phyloP scores from a whole-genome alignment of 2,888 invertebrate genomes.

The Morpho achilles region DNA sequence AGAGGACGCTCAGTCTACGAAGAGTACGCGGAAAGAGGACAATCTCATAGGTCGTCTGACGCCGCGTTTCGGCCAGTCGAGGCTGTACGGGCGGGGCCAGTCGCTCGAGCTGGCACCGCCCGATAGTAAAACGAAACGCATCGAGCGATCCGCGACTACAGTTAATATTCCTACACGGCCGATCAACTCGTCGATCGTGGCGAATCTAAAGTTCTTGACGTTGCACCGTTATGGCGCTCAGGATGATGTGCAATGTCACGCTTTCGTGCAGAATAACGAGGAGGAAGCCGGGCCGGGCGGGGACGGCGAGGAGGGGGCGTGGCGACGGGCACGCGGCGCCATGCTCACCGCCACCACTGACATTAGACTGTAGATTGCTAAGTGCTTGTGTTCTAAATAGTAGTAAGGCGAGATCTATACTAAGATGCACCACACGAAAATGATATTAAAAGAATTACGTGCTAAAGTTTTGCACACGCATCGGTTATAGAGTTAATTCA shows the following conservation, averaged over 20 bases:
- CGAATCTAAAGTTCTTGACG: constrained; percentile 65
- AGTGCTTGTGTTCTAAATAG: not conserved
- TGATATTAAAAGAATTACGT: no score
- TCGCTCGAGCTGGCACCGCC: constrained; percentile 59
- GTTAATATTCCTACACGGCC: constrained; percentile 58
- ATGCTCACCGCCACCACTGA: constrained; percentile 55
- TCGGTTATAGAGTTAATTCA: no score
- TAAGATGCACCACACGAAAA: no score
- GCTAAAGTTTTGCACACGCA: no score
- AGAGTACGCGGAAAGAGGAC: constrained; percentile 53
- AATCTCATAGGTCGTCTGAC: constrained; percentile 66
- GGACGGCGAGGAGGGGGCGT: constrained; percentile 30
- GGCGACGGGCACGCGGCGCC: constrained; percentile 34
- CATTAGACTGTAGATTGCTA: constrained; percentile 49
- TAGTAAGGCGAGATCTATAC: not conserved
- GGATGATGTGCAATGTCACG: constrained; percentile 47
- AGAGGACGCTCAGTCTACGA: constrained; percentile 40
- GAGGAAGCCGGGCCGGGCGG: constrained; percentile 27
- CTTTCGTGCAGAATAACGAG: constrained; percentile 37
- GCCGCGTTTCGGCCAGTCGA: constrained; percentile 68
- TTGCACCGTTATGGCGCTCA: constrained; percentile 67
- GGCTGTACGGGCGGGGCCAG: constrained; percentile 62
- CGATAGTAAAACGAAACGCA: constrained; percentile 46
- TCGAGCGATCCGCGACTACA: constrained; percentile 67
- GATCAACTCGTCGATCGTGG: constrained; percentile 64